Base-by-base conservation (phyloP, 2,113 vertebrate species). In the Myrmophylax atrothorax region DNA sequence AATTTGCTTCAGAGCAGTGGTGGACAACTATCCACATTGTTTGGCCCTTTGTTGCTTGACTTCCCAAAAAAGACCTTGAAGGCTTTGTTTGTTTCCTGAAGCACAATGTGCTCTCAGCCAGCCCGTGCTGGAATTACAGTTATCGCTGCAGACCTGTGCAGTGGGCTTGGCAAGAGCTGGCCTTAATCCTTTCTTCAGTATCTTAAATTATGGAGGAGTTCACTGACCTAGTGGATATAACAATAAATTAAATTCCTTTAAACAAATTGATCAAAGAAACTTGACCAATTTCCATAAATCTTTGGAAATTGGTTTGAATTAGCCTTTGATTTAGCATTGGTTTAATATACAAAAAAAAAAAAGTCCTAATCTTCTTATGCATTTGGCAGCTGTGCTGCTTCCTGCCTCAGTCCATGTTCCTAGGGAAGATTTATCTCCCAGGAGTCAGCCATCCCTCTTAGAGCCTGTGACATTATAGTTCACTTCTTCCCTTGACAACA, bases 241-340 rank as follows among this genome's bases (percentile, higher is more conserved):
- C 93, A 72, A 96, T 97, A 97, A 96, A 97, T 97, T 96, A 96
- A 91, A 88, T 91, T 89, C 87, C 89, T 96, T 97, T 96, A 93
- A 97, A 96, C 91, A 96, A 96, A 96, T 88, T 87, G 87, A 97
- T 97, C 96, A 92, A 87, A 91, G 89, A 95, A 97, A 96, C 95
- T 96, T 94, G 96, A 97, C 97, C 82, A 95, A 94, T 97, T 97
- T 96, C 92, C 96, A 96, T 97, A 96, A 97, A 97, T 97, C 97
- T 93, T 77, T 72, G 84, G 94, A 96, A 97, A 97, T 96, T 94
- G 91, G 75, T 96, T 93, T 91, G 96, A 97, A 97, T 97, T 96
- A 95, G 94, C 92, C 94, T 97, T 96, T 97, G 96, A 97, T 97
- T 97, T 97, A 97, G 90, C 92, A 75, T 94, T 92, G 93, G 93